phyloP scores from a whole-genome alignment of 2,113 vertebrate species.

The Tangachromis dhanisi region DNA sequence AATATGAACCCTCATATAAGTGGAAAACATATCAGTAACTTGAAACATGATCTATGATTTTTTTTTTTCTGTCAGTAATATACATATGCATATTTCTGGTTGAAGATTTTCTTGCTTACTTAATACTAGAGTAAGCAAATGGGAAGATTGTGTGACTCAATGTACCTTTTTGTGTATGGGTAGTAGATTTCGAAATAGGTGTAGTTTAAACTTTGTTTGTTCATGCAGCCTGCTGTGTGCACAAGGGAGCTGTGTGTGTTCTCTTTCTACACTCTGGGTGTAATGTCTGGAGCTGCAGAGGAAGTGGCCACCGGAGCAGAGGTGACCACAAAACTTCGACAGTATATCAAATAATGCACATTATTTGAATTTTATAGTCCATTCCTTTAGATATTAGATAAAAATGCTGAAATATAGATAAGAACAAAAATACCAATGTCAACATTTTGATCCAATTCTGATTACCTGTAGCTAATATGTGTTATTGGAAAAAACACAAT shows the following conservation, averaged over 20 bases:
- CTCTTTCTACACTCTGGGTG: constrained; percentile 97
- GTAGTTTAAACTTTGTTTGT: neutral
- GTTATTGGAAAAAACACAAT: neutral
- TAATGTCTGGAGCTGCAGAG: constrained; percentile 97
- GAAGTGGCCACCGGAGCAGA: constrained; percentile 97
- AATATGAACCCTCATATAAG: neutral
- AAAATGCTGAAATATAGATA: rapidly evolving
- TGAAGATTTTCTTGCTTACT: neutral
- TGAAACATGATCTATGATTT: neutral
- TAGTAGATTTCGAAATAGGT: neutral
- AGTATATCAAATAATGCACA: neutral
- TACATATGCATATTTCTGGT: neutral
- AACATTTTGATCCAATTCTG: neutral
- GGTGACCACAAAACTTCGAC: constrained; percentile 64
- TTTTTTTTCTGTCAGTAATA: neutral
- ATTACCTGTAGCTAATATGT: neutral
- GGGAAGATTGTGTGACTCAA: neutral
- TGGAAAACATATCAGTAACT: neutral
- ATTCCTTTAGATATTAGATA: neutral
- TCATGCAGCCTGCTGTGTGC: constrained; percentile 88
- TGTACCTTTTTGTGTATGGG: neutral
- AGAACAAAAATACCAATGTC: neutral
- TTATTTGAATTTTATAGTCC: neutral
- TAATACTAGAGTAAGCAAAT: neutral
- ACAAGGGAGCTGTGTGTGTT: constrained; percentile 97